phyloP scores from a whole-genome alignment of 2,888 invertebrate genomes.

The Pseudolycoriella hygida region DNA sequence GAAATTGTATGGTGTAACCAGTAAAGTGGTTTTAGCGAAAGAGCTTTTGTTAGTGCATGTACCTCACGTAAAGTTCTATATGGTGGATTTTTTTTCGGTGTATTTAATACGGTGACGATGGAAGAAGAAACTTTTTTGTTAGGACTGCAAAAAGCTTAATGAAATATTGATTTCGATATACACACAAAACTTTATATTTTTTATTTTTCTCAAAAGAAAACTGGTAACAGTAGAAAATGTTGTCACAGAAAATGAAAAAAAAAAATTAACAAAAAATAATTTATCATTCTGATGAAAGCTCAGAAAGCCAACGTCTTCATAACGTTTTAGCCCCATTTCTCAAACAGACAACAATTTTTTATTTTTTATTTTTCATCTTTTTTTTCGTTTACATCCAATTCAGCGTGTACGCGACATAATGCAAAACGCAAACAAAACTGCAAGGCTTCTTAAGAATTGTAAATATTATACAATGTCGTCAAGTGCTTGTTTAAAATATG shows the following conservation, averaged over 20 bases:
- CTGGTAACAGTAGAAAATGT: no score
- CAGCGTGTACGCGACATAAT: not conserved
- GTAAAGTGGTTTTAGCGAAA: not conserved
- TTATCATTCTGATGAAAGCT: no score
- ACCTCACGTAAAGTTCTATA: not conserved
- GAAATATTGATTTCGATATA: not conserved
- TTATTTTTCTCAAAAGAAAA: no score
- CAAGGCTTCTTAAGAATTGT: slow-evolving; percentile 1
- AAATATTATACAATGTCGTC: slow-evolving; percentile 1
- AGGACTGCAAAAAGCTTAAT: not conserved
- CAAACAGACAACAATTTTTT: no score
- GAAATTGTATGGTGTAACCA: not conserved
- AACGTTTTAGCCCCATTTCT: no score
- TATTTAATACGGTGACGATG: no score
- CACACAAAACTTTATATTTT: no score
- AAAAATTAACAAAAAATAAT: no score
- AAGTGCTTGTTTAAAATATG: slow-evolving; percentile 1
- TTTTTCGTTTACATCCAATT: no score
- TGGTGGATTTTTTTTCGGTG: not conserved
- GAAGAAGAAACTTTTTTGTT: not conserved
- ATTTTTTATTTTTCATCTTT: no score
- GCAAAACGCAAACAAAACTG: slow-evolving; percentile 1
- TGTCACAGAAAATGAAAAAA: no score
- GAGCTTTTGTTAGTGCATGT: not conserved
- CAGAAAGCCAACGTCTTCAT: no score